Evolutionary conservation across 2,113 vertebrate species (phyloP).

Genomic region (Phylloscopus trochiloides): DNA sequence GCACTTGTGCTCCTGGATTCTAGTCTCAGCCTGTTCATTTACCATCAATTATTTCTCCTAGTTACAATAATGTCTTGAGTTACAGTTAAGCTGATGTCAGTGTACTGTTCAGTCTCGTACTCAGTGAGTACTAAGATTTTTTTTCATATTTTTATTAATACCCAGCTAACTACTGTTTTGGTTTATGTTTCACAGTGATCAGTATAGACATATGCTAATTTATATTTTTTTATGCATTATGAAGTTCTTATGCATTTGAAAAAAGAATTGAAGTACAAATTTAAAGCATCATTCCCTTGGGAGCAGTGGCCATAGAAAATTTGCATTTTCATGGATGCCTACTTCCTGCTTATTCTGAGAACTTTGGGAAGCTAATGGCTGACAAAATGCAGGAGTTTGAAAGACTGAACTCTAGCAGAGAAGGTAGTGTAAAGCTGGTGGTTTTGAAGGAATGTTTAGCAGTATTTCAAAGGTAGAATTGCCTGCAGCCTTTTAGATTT

Average conservation of each 20-base stretch:
- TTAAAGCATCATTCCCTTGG: neutral
- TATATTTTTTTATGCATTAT: neutral
- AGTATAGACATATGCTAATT: neutral
- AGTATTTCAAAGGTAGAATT: neutral
- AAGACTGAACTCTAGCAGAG: neutral
- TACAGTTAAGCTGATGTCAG: neutral
- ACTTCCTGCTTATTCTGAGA: neutral
- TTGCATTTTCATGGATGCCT: neutral
- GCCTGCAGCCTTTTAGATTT: neutral
- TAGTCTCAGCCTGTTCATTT: neutral
- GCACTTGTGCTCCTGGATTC: neutral
- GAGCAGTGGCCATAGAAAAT: neutral
- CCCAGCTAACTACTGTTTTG: neutral
- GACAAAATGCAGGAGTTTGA: neutral
- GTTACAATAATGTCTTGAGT: neutral
- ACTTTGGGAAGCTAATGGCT: neutral
- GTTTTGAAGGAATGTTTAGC: neutral
- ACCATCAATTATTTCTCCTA: neutral
- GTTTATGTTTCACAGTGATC: neutral
- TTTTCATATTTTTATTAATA: neutral
- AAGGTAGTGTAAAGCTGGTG: neutral
- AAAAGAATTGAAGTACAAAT: neutral
- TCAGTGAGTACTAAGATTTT: fast-evolving
- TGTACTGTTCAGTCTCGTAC: neutral
- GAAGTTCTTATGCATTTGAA: neutral